A percentile compares a stretch with the other conserved stretches of the same genome.
These are phyloP conservation scores for Ephydatia muelleri DNA, from an alignment of 37 sponge, comb jelly and placozoan genomes.

Conservation along the genomic window DNA sequence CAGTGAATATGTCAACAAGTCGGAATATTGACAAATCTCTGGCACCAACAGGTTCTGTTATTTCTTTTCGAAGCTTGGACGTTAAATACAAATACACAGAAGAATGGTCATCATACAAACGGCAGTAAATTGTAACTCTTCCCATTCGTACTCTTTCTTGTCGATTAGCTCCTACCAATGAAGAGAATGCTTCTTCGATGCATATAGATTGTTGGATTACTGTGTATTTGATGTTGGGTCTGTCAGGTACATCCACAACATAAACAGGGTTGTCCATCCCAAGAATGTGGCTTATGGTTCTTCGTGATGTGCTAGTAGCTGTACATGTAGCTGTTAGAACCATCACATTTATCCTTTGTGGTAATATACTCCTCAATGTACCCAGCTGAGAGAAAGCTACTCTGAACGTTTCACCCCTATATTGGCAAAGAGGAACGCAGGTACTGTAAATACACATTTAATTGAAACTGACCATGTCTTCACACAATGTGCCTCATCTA, in stretches of 20 bases:
- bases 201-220: slow-evolving; percentile 2
- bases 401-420: no score
- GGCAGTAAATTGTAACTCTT: slow-evolving; percentile 35
- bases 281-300: background rate
- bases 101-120: slow-evolving; percentile 13
- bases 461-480: slow-evolving; percentile 23
- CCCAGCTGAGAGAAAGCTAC: slow-evolving; percentile 28
- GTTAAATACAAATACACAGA: slow-evolving; percentile 16
- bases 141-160: background rate
- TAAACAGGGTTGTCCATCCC: slow-evolving; percentile 5
- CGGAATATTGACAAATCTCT: slow-evolving; percentile 9
- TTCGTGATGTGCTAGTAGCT: background rate
- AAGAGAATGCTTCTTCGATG: slow-evolving; percentile 15
- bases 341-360: slow-evolving; percentile 31
- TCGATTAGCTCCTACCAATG: background rate
- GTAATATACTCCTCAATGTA: slow-evolving; percentile 36
- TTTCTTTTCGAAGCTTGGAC: slow-evolving; percentile 10
- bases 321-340: slow-evolving; percentile 44
- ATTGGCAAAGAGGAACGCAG: no score
- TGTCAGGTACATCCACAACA: slow-evolving; percentile 9
- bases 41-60: slow-evolving; percentile 54
- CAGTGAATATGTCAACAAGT: slow-evolving; percentile 47
- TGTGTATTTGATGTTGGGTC: slow-evolving; percentile 17
- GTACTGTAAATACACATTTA: no score
- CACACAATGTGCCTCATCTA: slow-evolving; percentile 62